Base-by-base conservation (phyloP, 2,797 vertebrate species). In the Lithobates sylvaticus region DNA sequence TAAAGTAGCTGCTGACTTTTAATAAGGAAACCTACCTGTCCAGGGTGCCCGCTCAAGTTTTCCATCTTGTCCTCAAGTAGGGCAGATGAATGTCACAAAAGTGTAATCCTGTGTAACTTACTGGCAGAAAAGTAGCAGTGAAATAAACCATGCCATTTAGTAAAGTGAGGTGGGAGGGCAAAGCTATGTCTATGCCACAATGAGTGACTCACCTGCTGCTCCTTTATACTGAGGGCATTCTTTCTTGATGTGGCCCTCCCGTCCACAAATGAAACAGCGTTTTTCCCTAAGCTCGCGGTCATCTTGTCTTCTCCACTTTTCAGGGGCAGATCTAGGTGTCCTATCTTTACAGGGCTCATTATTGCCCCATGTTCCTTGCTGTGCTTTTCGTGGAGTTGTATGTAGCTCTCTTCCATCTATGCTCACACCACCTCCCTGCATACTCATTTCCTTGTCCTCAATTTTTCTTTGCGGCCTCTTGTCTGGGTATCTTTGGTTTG, bases 241-340 rank as follows among this genome's bases (percentile, higher is more conserved):
- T 89, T 95, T 98, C 94, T 97, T 99, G 88, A 99, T 96, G 91
- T 99, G 98, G 83, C 95, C 88, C 89, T 92, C 96, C 86, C 95
- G 96, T 86, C 97, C 96, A 93, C 98, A 99, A 85, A 97, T 93
- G 90, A 94, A 99, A 90, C 98, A 99, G 79, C 97, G 95, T 18
- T 95, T 96, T 83, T 97, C 94, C 92, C 92, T 91, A 44, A 91
- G 65, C 3, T 95, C 95, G 90, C 88, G 93, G 36, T 95, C 97
- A 79, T 96, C 95, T 34, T 88, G 94, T 72, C 91, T 93, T 89
- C 94, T 96, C 96, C 96, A 96, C 89, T 95, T 95, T 18, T 98
- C 96, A n/a, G 85, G 10, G 6, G 89, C 89, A 32, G 91, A 95
- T 88, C 94, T 94, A 36, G 89, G 83, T 77, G 83, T 71, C 82